These are phyloP conservation scores for Empidonax alnorum DNA, from an alignment of 2,113 vertebrate genomes.

Conservation along the genomic window DNA sequence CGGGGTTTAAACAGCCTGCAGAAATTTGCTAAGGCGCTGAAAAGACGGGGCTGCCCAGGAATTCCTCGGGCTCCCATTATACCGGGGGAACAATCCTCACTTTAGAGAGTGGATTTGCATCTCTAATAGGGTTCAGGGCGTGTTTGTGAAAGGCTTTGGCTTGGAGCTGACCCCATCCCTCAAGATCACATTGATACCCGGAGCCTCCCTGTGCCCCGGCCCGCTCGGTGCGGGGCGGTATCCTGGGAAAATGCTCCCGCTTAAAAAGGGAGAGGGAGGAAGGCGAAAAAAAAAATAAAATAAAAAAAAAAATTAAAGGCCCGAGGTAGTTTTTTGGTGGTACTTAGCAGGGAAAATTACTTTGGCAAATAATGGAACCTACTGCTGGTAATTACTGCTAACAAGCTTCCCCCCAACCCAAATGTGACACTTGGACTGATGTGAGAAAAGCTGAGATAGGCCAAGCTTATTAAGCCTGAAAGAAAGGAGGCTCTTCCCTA, in stretches of 20 bases:
- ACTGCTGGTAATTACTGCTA: slow-evolving; percentile 89
- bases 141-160: slow-evolving; percentile 89
- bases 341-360: slow-evolving; percentile 91
- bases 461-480: slow-evolving; percentile 80
- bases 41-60: slow-evolving; percentile 72
- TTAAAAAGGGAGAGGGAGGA: slow-evolving; percentile 79
- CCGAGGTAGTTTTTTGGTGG: slow-evolving; percentile 83
- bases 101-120: slow-evolving; percentile 95
- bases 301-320: slow-evolving; percentile 77
- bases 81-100: slow-evolving; percentile 83
- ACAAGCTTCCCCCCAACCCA: slow-evolving; percentile 80
- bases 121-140: slow-evolving; percentile 89
- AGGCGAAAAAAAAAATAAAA: slow-evolving; percentile 69
- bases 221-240: slow-evolving; percentile 73
- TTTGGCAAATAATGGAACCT: slow-evolving; percentile 86
- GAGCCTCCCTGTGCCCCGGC: slow-evolving; percentile 72
- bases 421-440: slow-evolving; percentile 81
- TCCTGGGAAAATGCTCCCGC: slow-evolving; percentile 88
- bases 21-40: slow-evolving; percentile 83
- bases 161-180: slow-evolving; percentile 85
- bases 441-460: slow-evolving; percentile 81
- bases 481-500: slow-evolving; percentile 72
- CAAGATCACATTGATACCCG: slow-evolving; percentile 82
- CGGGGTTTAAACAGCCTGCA: slow-evolving; percentile 86
- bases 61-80: slow-evolving; percentile 84